A percentile compares a stretch with the other conserved stretches of the same genome.
phyloP scores from a whole-genome alignment of 2,888 invertebrate genomes.

The Lasioglossum pauxillum region DNA sequence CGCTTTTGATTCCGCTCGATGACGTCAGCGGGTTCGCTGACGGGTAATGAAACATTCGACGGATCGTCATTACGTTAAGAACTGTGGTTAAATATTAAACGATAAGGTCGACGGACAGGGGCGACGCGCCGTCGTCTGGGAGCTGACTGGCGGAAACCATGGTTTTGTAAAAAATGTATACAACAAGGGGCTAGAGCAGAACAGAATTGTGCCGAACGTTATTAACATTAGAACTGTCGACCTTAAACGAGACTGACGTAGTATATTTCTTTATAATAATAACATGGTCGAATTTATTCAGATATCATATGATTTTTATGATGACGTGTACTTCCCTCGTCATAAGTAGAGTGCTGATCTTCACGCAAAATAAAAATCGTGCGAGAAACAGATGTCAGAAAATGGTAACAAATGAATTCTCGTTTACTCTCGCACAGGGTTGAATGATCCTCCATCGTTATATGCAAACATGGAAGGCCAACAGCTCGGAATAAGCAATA shows the following conservation, averaged over 20 bases:
- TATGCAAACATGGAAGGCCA: not conserved
- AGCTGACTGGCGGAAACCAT: not conserved
- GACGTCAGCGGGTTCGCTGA: conserved; percentile 49
- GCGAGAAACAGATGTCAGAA: not conserved
- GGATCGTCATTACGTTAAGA: conserved; percentile 17
- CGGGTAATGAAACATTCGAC: conserved; percentile 41
- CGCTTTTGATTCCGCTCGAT: conserved; percentile 49
- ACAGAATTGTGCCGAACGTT: not conserved
- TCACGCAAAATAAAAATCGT: no score
- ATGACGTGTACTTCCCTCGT: no score
- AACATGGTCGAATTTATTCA: no score
- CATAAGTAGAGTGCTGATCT: no score
- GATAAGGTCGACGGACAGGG: not conserved
- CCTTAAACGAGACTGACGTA: no score
- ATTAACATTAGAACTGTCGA: not conserved
- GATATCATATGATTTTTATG: no score
- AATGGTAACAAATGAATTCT: not conserved
- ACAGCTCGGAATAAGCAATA: not conserved
- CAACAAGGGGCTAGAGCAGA: not conserved
- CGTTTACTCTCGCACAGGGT: not conserved
- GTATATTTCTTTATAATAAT: no score
- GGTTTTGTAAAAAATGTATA: not conserved
- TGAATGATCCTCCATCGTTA: not conserved
- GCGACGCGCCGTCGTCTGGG: not conserved
- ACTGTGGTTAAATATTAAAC: conserved; percentile 14